Base-by-base conservation (phyloP, 2,113 vertebrate species). In the Dissostichus mawsoni region DNA sequence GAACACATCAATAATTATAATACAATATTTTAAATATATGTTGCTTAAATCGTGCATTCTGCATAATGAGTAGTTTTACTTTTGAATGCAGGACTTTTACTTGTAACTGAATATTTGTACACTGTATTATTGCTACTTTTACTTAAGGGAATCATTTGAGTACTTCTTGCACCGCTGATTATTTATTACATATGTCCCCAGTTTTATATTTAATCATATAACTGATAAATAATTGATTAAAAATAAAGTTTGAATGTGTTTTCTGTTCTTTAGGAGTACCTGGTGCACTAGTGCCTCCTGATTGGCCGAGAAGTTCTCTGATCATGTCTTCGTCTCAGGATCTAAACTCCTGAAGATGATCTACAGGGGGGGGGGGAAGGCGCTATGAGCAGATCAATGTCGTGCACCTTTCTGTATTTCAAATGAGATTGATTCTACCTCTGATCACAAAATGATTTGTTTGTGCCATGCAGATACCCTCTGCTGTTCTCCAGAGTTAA, bases 221-320 rank as follows among this genome's bases (percentile, higher is more conserved):
- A 45, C 33, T 16, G 17, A 69, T 53, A 0, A 2, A 69, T n/a
- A 29, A 36, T 33, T 10, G 16, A 67, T 52, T 41, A 3, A 56
- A 69, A 11, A 23, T 47, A 47, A 11, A 23, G 2, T 23, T 56
- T 17, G n/a, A 1, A 16, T 41, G 8, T 11, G 23, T 72, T 25
- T 16, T 29, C 56, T 51, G 2, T 73, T 74, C 12, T 61, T 4
- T 33, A 90, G 88, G 80, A 96, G 61, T 97, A 96, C 84, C 92
- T 97, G 92, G 96, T 96, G 86, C 96, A 94, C 78, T 97, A 95
- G 80, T 4, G 36, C 5, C 48, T 45, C 10, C 6, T 41, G 36
- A 41, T 41, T 41, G 36, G 36, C 36, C 8, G 7, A 41, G 6
- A 41, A 41, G 23, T 0, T 68, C 0, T 7, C 11, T 17, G 20